Base-by-base conservation (phyloP, 2,113 vertebrate species). In the Anolis carolinensis region DNA sequence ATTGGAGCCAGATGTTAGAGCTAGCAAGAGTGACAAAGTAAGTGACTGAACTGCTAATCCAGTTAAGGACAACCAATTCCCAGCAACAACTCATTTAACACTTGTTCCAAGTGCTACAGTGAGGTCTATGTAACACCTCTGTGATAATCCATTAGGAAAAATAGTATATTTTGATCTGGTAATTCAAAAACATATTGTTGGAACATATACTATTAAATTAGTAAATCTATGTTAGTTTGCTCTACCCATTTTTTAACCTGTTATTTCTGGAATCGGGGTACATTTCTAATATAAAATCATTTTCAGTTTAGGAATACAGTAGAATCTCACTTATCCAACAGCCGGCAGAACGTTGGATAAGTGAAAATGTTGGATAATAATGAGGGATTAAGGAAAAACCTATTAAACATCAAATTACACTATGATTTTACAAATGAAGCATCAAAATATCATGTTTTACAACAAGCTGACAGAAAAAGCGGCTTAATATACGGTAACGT, bases 1-100 rank as follows among this genome's bases (percentile, higher is more conserved):
- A 11, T 44, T n/a, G 36, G n/a, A 76, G 79, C 55, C 55, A 65
- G 70, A 62, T 85, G 27, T 83, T 21, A 50, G 25, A 52, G 27
- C n/a, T 71, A 65, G 55, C 39, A 52, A 79, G 86, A 48, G 21
- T 77, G 52, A 30, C 81, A 73, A n/a, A 79, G 44, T 13, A 84
- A 63, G 11, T 59, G 70, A 48, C 7, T 36, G 16, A 36, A 87
- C 7, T 84, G 72, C 32, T 71, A 63, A 55, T 83, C 39, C 34
- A 63, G 18, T 65, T n/a, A 81, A n/a, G 21, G 30, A 27, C 23
- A 65, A 80, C 11, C 50, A 44, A 59, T 59, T 62, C 36, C 18
- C 50, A 39, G 68, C 70, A 50, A 48, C 52, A 71, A 23, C n/a
- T 74, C 7, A 78, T 55, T 18, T 55, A 85, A 34, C 9, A 63